A percentile compares a stretch with the other conserved stretches of the same genome.
Evolutionary conservation across 1,140 invertebrate genomes (phyloP).

Genomic region (Pristionchus pacificus): DNA sequence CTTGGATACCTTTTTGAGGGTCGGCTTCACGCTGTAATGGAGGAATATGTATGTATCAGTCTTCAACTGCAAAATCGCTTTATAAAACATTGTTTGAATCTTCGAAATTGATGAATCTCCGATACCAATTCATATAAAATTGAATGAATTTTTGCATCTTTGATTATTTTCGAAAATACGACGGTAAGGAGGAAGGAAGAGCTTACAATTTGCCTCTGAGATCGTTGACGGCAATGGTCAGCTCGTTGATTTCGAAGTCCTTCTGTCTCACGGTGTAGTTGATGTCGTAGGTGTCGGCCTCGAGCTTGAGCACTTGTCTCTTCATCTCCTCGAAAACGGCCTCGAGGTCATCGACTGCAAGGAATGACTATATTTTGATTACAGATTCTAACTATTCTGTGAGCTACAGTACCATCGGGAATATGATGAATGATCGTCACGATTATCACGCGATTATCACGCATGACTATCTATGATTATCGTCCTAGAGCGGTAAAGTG

Average conservation of each 20-base stretch:
- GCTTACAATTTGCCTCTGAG: constrained; percentile 99
- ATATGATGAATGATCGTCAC: too few relatives aligned
- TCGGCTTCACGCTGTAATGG: constrained; percentile 78
- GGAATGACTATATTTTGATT: constrained; percentile 17
- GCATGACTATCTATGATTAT: too few relatives aligned
- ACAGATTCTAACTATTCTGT: background rate
- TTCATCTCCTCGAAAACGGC: constrained; percentile 89
- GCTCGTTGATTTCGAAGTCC: constrained; percentile 93
- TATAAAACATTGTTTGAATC: background rate
- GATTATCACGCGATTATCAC: too few relatives aligned
- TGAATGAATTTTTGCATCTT: background rate
- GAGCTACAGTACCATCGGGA: background rate
- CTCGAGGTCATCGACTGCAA: constrained; percentile 83
- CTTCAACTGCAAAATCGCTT: too few relatives aligned
- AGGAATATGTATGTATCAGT: too few relatives aligned
- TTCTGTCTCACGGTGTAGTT: constrained; percentile 71
- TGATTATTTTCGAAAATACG: background rate
- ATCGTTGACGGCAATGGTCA: constrained; percentile 98
- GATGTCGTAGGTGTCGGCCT: constrained; percentile 89
- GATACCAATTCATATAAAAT: background rate
- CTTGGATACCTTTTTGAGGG: constrained; percentile 97
- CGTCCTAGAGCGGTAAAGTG: too few relatives aligned
- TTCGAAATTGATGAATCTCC: background rate
- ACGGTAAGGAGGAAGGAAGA: constrained; percentile 38
- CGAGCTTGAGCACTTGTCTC: constrained; percentile 79